Percentiles rank a stretch among this genome's conserved stretches.
Conservation (phyloP, 2,888 invertebrate species). For the Xylota segnis region DNA sequence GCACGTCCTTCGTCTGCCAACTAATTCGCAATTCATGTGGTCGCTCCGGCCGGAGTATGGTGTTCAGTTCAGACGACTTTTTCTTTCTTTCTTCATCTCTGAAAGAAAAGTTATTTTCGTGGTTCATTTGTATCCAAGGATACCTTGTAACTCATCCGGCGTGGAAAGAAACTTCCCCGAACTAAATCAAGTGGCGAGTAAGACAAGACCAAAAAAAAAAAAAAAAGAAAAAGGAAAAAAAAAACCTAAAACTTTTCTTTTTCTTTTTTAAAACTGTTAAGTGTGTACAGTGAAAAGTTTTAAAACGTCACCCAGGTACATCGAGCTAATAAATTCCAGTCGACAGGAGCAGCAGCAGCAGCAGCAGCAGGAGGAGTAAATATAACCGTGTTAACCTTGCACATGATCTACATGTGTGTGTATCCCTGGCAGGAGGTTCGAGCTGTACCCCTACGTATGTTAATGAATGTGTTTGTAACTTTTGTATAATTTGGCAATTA, state of each 20-base stretch:
- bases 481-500: conserved; percentile 76
- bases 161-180: conserved; percentile 53
- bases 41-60: conserved; percentile 8
- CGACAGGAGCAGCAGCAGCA: conserved; percentile 22
- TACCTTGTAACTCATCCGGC: conserved; percentile 57
- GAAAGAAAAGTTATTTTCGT: conserved; percentile 40
- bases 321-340: conserved; percentile 59
- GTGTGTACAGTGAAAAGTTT: conserved; percentile 63
- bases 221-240: too few species aligned
- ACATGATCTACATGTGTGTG: not conserved
- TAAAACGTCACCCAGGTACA: conserved; percentile 70
- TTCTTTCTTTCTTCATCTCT: not conserved
- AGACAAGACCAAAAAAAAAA: conserved; percentile 11
- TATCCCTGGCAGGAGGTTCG: not conserved
- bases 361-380: conserved; percentile 12
- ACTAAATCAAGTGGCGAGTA: conserved; percentile 68
- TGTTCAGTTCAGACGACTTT: conserved; percentile 34
- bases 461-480: conserved; percentile 74
- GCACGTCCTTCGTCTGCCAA: conserved; percentile 66
- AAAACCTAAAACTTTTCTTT: not conserved
- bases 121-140: conserved; percentile 52
- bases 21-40: conserved; percentile 68
- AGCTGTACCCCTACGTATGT: conserved; percentile 6
- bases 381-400: conserved; percentile 14
- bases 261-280: conserved; percentile 44